Conservation (phyloP, 2,113 vertebrate genomes). For the Gracilinanus agilis region DNA sequence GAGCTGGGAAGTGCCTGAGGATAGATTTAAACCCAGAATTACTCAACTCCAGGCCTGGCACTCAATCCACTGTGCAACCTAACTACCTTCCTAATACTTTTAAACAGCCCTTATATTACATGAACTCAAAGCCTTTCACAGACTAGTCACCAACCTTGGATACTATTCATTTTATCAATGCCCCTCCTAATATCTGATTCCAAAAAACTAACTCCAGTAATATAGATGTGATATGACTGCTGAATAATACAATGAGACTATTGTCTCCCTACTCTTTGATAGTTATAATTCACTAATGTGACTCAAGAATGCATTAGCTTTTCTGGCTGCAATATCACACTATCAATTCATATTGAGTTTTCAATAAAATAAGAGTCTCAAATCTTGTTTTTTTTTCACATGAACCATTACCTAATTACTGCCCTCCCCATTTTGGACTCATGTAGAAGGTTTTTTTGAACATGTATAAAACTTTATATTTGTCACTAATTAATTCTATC, state of each 20-base stretch:
- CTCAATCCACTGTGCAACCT: no score
- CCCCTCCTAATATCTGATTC: neutral
- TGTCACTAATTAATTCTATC: neutral
- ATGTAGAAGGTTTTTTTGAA: neutral
- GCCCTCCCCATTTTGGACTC: neutral
- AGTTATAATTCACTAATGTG: neutral
- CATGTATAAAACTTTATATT: neutral
- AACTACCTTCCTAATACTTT: no score
- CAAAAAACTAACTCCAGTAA: neutral
- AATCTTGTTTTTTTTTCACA: neutral
- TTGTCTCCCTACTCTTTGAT: neutral
- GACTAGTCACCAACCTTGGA: neutral
- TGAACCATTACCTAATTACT: neutral
- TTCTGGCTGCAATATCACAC: neutral
- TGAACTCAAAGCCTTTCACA: neutral
- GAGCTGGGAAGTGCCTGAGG: no score
- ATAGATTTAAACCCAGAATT: no score
- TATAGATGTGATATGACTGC: neutral
- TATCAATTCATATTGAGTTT: neutral
- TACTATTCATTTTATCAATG: neutral
- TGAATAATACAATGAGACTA: neutral
- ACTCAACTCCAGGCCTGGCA: no score
- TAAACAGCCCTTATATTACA: neutral
- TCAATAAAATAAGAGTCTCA: neutral
- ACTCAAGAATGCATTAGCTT: neutral